Conservation (phyloP, 2,113 vertebrate genomes). For the Xiphorhynchus elegans region DNA sequence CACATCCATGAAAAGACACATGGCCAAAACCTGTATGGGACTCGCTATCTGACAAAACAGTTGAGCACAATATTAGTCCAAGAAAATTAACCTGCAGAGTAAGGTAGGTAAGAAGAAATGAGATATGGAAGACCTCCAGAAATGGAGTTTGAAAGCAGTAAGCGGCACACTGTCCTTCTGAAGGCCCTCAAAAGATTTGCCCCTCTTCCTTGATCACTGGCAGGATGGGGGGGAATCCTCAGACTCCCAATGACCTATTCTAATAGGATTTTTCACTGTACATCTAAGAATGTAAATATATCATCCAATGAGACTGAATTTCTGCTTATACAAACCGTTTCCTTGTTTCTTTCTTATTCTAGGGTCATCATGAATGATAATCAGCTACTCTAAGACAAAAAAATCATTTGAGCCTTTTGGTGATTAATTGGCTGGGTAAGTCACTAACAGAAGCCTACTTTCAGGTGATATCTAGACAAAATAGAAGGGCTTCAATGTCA, state of each 20-base stretch:
- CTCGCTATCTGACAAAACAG: neutral
- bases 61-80: neutral
- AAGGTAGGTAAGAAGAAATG: neutral
- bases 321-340: neutral
- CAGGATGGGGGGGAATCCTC: fast-evolving
- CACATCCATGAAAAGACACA: neutral
- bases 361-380: neutral
- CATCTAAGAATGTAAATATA: neutral
- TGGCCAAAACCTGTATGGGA: neutral
- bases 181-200: neutral
- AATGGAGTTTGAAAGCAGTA: neutral
- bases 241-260: neutral
- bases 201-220: neutral
- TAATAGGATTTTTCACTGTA: neutral
- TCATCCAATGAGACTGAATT: neutral
- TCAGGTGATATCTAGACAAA: neutral
- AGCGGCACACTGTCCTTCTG: neutral
- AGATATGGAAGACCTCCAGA: neutral
- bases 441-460: neutral
- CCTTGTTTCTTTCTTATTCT: neutral
- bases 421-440: neutral
- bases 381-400: neutral
- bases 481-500: neutral
- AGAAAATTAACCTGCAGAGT: neutral
- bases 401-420: neutral